These are phyloP conservation scores for Alectura lathami DNA, from an alignment of 2,113 vertebrate species.

Conservation along the genomic window DNA sequence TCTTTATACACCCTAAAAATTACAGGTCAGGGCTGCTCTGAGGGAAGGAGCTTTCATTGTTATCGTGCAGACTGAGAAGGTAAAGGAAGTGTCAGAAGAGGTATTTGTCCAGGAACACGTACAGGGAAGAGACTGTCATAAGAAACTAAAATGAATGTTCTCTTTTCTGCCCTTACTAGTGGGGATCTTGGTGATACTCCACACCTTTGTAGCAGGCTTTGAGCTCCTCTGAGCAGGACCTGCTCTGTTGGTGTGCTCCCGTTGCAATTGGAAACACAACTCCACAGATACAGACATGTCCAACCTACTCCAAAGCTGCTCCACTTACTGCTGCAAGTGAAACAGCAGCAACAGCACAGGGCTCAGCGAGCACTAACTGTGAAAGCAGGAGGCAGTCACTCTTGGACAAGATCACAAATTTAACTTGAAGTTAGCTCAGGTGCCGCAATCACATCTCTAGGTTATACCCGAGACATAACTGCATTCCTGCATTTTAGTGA, in stretches of 20 bases:
- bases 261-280: background rate
- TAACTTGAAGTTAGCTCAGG: background rate
- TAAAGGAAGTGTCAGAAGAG: background rate
- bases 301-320: background rate
- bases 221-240: background rate
- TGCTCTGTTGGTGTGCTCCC: background rate
- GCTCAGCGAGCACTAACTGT: background rate
- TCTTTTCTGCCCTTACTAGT: background rate
- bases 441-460: background rate
- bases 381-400: background rate
- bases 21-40: background rate
- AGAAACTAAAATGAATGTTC: fast-evolving
- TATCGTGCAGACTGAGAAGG: background rate
- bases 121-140: background rate
- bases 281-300: background rate
- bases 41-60: background rate
- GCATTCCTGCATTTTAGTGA: background rate
- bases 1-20: background rate
- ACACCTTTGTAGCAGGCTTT: background rate
- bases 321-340: background rate
- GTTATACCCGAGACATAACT: background rate
- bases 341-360: fast-evolving
- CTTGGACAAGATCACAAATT: background rate
- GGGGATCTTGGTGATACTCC: background rate
- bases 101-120: background rate